phyloP scores from a whole-genome alignment of 2,113 vertebrate species.

The Toxostoma redivivum region DNA sequence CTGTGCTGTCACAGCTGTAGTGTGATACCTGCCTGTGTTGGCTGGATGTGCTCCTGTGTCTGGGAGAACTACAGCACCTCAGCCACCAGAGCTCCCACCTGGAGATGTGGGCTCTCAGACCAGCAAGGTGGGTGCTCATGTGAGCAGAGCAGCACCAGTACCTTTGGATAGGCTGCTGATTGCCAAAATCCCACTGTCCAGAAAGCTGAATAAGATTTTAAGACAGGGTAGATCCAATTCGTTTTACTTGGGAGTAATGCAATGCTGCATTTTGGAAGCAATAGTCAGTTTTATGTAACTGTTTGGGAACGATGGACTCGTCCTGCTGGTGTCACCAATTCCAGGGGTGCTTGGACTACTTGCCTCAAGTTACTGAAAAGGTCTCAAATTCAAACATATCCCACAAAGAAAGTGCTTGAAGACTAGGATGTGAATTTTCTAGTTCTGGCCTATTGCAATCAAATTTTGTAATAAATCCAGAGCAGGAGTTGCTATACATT shows the following conservation, averaged over 20 bases:
- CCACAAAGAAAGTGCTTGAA: background rate
- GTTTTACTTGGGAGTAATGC: background rate
- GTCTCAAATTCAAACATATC: background rate
- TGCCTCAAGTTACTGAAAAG: background rate
- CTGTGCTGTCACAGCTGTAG: background rate
- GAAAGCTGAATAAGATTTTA: background rate
- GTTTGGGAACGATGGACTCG: background rate
- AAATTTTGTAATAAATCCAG: background rate
- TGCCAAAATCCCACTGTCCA: background rate
- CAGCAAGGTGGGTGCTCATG: fast-evolving
- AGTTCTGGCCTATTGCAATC: background rate
- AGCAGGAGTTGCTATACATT: background rate
- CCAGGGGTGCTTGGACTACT: background rate
- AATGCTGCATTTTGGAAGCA: background rate
- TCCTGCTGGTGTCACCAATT: background rate
- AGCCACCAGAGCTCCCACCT: background rate
- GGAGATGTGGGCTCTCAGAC: background rate
- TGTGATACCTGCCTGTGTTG: fast-evolving
- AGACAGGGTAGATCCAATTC: background rate
- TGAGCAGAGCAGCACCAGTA: background rate
- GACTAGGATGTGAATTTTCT: background rate
- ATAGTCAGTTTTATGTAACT: background rate
- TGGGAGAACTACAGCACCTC: background rate
- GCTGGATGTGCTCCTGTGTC: background rate
- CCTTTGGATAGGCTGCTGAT: background rate